Evolutionary conservation across 2,797 vertebrate species (phyloP), one percentile per base, ranked within the genome.

Genomic region (Diplodus puntazzo): DNA sequence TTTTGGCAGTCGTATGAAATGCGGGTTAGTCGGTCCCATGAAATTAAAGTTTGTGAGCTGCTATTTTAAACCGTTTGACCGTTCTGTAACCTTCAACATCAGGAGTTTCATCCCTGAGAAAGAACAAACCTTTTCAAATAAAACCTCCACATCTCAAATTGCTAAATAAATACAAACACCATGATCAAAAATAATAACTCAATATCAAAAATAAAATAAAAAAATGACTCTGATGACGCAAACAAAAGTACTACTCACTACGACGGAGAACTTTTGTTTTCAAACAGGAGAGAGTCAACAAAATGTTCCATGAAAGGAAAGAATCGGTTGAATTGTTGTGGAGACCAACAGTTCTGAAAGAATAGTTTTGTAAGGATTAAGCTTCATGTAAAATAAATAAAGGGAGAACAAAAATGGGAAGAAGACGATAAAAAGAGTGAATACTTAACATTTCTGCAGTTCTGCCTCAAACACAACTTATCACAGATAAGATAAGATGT

Each of bases 211-310:
- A 46, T 16, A 17, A 46, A 49, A 48, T 18, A 30, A 30, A 30
- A 2, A 30, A 30, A 30, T 30, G 30, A 30, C 30, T 30, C 30
- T 30, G 4, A 30, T 42, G n/a, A 23, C 49, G 67, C 45, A 46
- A 57, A 52, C 21, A 54, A 34, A 54, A 72, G 16, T 50, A 39
- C 34, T 39, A 0, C 34, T 39, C 2, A 10, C 8, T 39, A 39
- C 34, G 34, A 39, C 34, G 9, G 46, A 1, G 3, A 68, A 48
- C 16, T 49, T 2, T 3, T 30, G 57, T 11, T 50, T 43, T 69
- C 5, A 61, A 68, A 74, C 53, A 62, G 30, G 43, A 70, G 58
- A 39, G 3, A 53, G 10, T 57, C 11, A 57, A 42, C 49, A 17
- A 57, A 58, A 27, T 21, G 11, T 10, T 69, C 25, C 7, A 21